Evolutionary conservation across 2,113 vertebrate species (phyloP).

Genomic region (Ciconia boyciana): DNA sequence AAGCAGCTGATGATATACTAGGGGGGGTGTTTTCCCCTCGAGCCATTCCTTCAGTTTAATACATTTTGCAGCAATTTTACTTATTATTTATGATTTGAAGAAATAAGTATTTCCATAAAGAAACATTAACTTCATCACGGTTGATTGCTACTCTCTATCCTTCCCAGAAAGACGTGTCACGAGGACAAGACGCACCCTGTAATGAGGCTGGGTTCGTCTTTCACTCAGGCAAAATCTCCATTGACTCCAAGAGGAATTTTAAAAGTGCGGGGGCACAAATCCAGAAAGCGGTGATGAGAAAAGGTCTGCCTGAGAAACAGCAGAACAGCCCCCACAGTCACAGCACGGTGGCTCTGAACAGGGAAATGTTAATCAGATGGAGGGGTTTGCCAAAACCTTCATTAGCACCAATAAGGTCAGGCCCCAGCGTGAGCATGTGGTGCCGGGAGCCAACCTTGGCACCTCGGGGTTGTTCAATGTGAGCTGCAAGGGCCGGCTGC

Average conservation of each 20-base stretch:
- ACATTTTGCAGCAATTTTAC: not conserved
- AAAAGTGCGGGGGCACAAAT: fast-evolving
- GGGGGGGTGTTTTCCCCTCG: not conserved
- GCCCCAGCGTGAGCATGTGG: not conserved
- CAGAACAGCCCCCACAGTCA: not conserved
- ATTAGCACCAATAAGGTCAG: not conserved
- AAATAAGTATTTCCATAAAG: not conserved
- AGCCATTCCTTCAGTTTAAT: not conserved
- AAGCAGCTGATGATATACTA: not conserved
- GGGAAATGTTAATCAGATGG: not conserved
- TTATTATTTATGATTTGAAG: not conserved
- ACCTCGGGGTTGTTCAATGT: not conserved
- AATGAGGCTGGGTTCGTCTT: not conserved
- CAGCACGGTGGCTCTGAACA: not conserved
- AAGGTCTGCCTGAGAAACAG: not conserved
- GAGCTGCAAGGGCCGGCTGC: not conserved
- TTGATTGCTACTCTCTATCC: not conserved
- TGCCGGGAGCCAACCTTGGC: not conserved
- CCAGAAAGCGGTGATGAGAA: not conserved
- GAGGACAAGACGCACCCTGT: not conserved
- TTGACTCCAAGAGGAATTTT: not conserved
- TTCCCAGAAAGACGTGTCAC: not conserved
- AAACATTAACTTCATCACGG: not conserved
- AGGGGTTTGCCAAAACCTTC: not conserved
- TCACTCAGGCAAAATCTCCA: not conserved